phyloP scores from a whole-genome alignment of 2,797 vertebrate species.

The Crax fasciolata region DNA sequence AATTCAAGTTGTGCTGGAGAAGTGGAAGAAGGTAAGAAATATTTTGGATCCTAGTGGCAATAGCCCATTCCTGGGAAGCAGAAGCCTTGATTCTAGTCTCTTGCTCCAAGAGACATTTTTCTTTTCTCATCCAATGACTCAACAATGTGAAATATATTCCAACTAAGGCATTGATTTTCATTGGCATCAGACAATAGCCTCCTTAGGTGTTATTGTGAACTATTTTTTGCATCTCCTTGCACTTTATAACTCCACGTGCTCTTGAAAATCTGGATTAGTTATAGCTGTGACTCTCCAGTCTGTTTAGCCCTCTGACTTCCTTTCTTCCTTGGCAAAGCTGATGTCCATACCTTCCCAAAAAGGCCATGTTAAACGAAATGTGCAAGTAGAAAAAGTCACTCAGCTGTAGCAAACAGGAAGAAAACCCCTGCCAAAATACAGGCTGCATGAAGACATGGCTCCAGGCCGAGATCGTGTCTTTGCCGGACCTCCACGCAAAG shows the following conservation, averaged over 20 bases:
- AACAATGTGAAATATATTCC: not conserved
- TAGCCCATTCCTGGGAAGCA: not conserved
- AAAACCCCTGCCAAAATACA: not conserved
- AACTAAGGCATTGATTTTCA: not conserved
- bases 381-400: not conserved
- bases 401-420: not conserved
- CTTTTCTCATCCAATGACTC: not conserved
- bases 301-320: not conserved
- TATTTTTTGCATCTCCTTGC: not conserved
- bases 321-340: not conserved
- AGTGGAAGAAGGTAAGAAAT: not conserved
- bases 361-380: not conserved
- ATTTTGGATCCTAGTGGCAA: not conserved
- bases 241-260: not conserved
- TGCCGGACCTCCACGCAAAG: not conserved
- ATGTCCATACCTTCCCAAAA: not conserved
- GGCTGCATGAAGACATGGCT: not conserved
- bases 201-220: not conserved
- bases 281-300: not conserved
- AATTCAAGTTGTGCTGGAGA: not conserved
- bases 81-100: not conserved
- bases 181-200: not conserved
- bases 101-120: not conserved
- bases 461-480: not conserved
- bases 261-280: not conserved